Base-by-base conservation (phyloP, 1,140 invertebrate species). In the Diploscapter pachys region DNA sequence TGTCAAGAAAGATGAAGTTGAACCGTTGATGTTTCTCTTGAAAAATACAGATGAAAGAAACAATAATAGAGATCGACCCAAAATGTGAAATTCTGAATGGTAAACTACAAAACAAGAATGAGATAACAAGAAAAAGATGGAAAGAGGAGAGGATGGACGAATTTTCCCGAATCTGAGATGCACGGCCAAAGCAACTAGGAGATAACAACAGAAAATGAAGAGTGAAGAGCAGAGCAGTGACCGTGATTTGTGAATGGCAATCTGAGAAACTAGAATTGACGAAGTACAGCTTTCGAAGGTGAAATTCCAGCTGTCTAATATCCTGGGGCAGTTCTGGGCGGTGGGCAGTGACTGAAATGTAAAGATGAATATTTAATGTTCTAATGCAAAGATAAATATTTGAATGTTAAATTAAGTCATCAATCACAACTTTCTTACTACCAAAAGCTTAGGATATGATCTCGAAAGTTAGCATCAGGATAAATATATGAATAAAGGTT, bases 301-400 rank as follows among this genome's bases (percentile, higher is more conserved):
- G 9, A 9, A 59, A 13, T 11, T 65, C 8, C 13, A 52, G 66
- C 11, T 11, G 66, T 69, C 55, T 76, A 76, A 76, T 76, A 76
- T 71, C 75, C 75, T 56, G 75, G 75, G 50, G 75, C 73, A 61
- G 75, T 76, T n/a, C 75, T 57, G 52, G 75, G 75, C 1, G 64
- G 49, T 65, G 75, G 74, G 56, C 75, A 76, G 75, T 76, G 75
- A 63, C 77, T 73, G 75, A 71, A 76, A 50, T 63, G 1, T 31
- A 31, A 31, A 31, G 0, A 31, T 31, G 31, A 31, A 31, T 31
- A 31, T 31, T 31, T 31, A 0, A 31, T 31, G 31, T 31, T 31
- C 1, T 31, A 31, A 31, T 31, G 31, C 31, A 31, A 31, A 31
- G 31, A 31, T 31, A 31, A 31, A 31, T 31, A 31, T 31, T 53